Conservation (phyloP, 2,797 vertebrate species). For the Lerista edwardsae region DNA sequence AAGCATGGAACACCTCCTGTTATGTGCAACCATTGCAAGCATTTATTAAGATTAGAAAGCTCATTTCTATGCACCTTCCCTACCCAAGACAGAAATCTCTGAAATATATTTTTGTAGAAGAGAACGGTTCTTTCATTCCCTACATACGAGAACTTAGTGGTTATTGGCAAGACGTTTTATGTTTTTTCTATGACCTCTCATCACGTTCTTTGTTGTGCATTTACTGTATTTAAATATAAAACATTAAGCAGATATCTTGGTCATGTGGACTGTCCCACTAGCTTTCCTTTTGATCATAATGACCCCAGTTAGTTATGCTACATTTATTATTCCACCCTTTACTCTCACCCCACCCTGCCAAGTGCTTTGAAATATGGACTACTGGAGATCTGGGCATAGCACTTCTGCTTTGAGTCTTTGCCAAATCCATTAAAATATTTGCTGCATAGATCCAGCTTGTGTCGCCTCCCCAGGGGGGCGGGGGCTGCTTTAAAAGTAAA, state of each 20-base stretch:
- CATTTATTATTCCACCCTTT: constrained; percentile 40
- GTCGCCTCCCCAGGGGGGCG: constrained; percentile 53
- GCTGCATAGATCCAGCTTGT: constrained; percentile 67
- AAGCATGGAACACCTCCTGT: no score
- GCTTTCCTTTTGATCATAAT: constrained; percentile 55
- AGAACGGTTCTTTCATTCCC: background rate
- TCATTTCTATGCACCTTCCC: background rate
- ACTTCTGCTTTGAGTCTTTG: constrained; percentile 65
- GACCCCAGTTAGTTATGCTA: constrained; percentile 43
- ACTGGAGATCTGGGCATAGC: constrained; percentile 42
- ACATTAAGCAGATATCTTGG: constrained; percentile 47
- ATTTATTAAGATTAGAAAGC: background rate
- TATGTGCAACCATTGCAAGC: background rate
- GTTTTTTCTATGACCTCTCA: constrained; percentile 7
- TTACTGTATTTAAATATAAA: constrained; percentile 23
- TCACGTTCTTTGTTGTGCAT: background rate
- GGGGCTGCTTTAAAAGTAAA: constrained; percentile 70
- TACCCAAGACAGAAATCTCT: background rate
- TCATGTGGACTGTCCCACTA: constrained; percentile 16
- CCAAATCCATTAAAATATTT: constrained; percentile 71
- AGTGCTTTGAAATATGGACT: constrained; percentile 61
- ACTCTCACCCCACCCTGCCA: background rate
- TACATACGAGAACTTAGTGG: no score
- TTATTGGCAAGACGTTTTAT: background rate
- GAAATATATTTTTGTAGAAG: background rate